phyloP scores from a whole-genome alignment of 1,140 invertebrate genomes.

The Nasonia giraulti region DNA sequence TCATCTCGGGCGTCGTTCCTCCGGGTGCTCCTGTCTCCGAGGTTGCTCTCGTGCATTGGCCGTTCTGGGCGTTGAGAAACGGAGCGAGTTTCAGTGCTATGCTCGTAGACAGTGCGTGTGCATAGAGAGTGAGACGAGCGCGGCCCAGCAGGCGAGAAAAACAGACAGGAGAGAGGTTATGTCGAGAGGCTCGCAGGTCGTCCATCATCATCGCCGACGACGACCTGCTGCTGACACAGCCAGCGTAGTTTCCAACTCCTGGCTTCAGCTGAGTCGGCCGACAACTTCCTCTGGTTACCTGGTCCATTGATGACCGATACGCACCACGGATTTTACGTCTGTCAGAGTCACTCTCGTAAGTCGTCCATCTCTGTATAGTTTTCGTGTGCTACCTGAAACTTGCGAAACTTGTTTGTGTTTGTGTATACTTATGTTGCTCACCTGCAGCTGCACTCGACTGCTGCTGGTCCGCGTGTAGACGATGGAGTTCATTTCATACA shows the following conservation, averaged over 20 bases:
- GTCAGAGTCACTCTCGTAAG: background rate
- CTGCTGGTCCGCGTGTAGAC: too few relatives aligned
- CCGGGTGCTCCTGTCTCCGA: background rate
- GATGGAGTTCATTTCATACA: too few relatives aligned
- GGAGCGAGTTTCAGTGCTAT: background rate
- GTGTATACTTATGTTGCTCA: background rate
- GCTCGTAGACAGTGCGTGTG: background rate
- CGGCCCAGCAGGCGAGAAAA: background rate
- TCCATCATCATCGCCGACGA: slow-evolving; percentile 12
- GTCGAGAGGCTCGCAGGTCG: background rate
- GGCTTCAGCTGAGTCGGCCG: background rate
- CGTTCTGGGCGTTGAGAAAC: background rate
- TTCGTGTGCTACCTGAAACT: background rate
- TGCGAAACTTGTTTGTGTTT: background rate
- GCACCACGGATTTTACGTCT: background rate
- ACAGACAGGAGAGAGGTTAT: slow-evolving; percentile 31
- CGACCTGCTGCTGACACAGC: slow-evolving; percentile 15
- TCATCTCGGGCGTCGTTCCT: slow-evolving; percentile 6
- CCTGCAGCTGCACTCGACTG: background rate
- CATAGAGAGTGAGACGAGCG: background rate
- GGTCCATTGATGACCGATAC: background rate
- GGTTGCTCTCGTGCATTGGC: background rate
- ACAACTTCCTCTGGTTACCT: slow-evolving; percentile 23
- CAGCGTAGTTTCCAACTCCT: background rate
- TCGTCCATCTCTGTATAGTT: background rate